These are phyloP conservation scores for Tribolium castaneum DNA, from an alignment of 1,140 invertebrate species.

Conservation along the genomic window DNA sequence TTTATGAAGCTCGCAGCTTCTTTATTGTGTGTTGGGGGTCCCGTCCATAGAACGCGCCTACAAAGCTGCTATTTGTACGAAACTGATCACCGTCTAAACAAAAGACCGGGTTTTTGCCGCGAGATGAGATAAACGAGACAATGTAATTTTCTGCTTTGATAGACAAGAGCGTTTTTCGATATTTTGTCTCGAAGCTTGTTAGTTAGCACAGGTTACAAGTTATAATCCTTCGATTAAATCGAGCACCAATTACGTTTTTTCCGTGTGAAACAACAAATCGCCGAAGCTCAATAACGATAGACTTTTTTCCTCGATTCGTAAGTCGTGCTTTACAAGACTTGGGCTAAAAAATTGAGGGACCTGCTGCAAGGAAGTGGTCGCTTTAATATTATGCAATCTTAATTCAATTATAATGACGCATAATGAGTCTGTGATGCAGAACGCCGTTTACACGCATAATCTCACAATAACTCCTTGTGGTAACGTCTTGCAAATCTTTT, in stretches of 20 bases:
- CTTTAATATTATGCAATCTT: conserved; percentile 33
- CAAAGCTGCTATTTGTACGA: conserved; percentile 37
- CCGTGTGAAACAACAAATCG: conserved; percentile 36
- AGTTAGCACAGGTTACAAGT: conserved; percentile 46
- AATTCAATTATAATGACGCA: conserved; percentile 41
- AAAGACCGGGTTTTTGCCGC: conserved; percentile 50
- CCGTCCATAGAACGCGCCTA: conserved; percentile 46
- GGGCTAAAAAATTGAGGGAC: background rate
- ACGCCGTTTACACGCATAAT: conserved; percentile 43
- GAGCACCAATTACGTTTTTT: conserved; percentile 44
- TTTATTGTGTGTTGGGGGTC: conserved; percentile 58
- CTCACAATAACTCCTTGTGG: conserved; percentile 3
- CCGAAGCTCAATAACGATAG: conserved; percentile 9
- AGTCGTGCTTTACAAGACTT: background rate
- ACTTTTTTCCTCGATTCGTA: background rate
- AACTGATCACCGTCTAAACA: conserved; percentile 49
- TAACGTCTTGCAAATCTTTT: conserved; percentile 39
- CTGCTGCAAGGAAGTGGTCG: conserved; percentile 35
- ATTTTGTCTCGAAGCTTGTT: conserved; percentile 50
- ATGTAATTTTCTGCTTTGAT: conserved; percentile 62
- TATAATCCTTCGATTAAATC: conserved; percentile 48
- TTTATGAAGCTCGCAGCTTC: conserved; percentile 59
- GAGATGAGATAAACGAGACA: conserved; percentile 58
- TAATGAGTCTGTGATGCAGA: conserved; percentile 27
- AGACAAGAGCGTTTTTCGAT: conserved; percentile 53